Base-by-base conservation (phyloP, 2,113 vertebrate species). In the Macrotus californicus region DNA sequence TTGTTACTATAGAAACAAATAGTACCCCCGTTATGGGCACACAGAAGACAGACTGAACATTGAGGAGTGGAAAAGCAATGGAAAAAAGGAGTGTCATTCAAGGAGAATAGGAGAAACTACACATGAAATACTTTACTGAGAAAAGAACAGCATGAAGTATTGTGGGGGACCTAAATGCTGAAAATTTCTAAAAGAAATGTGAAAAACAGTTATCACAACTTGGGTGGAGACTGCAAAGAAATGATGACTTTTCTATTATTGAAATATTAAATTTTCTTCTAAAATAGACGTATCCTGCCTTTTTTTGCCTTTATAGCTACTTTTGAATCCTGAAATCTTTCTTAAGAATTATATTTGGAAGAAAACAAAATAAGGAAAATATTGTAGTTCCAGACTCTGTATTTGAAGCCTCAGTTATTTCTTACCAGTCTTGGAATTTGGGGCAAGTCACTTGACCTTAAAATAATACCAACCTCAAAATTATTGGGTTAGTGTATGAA, bases 1-100 rank as follows among this genome's bases (percentile, higher is more conserved):
- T 16, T 36, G 50, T 95, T 93, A 16, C 96, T 87, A 89, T 87
- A 61, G 95, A 81, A 96, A 97, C 72, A 9, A 91, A 69, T 46
- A 39, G 50, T 72, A n/a, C n/a, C 91, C 14, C 43, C 83, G 34
- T 80, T 66, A 12, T 59, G 61, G 73, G 36, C 29, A 22, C 5
- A 59, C 75, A 94, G 93, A 95, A 67, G 64, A 70, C n/a, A 82
- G 54, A 84, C 36, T 73, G n/a, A 85, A 67, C 43, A 61, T 0
- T 50, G 31, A 84, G 36, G 43, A 66, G 15, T 66, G 39, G 79
- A 76, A 89, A 48, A 70, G 54, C 79, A 73, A 15, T 18, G 31
- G 66, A 15, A 84, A 52, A 64, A 76, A 54, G 19, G 36, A 41
- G 36, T 36, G n/a, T 54, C 41, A 34, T 26, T 19, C 67, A 87